Percentiles rank a stretch among this genome's conserved stretches.
These are phyloP conservation scores for Romanomermis culicivorax DNA, from an alignment of 2,888 invertebrate species.

Conservation along the genomic window DNA sequence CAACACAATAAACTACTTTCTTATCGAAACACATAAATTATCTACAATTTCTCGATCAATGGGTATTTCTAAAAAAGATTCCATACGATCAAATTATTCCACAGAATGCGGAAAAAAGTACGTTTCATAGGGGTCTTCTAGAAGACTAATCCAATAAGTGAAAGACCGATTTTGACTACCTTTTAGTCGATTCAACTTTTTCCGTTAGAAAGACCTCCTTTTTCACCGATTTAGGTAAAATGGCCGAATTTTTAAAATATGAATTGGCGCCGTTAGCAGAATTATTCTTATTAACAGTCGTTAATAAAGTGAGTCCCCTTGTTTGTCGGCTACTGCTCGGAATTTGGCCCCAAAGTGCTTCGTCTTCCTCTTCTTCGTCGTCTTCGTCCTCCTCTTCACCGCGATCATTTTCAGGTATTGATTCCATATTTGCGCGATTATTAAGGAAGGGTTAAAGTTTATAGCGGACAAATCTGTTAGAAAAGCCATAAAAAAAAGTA, in stretches of 20 bases:
- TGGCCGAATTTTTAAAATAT: neutral
- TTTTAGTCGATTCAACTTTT: neutral
- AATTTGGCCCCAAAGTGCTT: neutral
- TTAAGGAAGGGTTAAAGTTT: neutral
- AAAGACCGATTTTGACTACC: neutral
- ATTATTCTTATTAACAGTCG: too few relatives aligned
- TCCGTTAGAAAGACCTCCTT: neutral
- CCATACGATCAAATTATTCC: too few relatives aligned
- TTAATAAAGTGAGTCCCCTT: neutral
- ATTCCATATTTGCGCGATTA: neutral
- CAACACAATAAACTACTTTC: too few relatives aligned
- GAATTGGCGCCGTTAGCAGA: too few relatives aligned
- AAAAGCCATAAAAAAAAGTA: too few relatives aligned
- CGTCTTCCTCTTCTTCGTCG: neutral
- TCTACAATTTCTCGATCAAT: too few relatives aligned
- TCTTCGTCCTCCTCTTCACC: neutral
- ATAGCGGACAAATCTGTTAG: neutral
- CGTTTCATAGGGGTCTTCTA: too few relatives aligned
- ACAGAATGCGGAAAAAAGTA: too few relatives aligned
- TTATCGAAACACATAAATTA: too few relatives aligned
- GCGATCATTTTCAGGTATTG: neutral
- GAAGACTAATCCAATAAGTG: neutral
- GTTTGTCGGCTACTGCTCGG: too few relatives aligned
- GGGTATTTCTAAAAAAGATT: too few relatives aligned
- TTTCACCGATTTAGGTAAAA: neutral